Evolutionary conservation across 1,140 invertebrate species (phyloP), one percentile per base, ranked within the genome.

Genomic region (Triops cancriformis): DNA sequence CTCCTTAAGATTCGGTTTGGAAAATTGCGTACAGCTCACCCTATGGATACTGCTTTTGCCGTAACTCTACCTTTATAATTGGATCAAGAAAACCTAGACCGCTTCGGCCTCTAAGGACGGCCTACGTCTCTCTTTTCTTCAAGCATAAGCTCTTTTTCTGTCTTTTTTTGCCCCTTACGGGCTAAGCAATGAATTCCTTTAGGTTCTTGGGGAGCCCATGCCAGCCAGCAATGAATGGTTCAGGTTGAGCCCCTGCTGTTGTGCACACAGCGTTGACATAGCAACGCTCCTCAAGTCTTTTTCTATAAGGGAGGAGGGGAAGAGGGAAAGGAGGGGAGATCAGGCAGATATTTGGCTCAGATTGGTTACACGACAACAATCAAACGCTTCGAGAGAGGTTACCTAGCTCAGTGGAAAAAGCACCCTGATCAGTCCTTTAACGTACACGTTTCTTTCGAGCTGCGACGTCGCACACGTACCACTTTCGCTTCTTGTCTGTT

Each of bases 321-420:
- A 64, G 51, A 23, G 51, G 43, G 51, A 23, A n/a, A 23, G 51
- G 51, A 11, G 51, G 51, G 14, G 14, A n/a, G 23, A n/a, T 23
- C 51, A 18, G 51, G 23, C 51, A 64, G 51, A 64, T 64, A 14
- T 23, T 64, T n/a, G 31, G 51, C 51, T 23, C 51, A 64, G 51
- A 64, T 64, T 64, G 51, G 51, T 64, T 64, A 64, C 51, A 64
- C 51, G 51, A 64, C 51, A 64, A 64, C 51, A 64, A 64, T 64
- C 51, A 64, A 64, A 64, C 6, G 51, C 51, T 0, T 2, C 18
- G 51, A 23, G 51, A 64, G 31, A 37, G 31, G 51, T 64, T 64
- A 23, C 18, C 23, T 64, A 14, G 23, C 14, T 18, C 18, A 23
- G 14, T n/a, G 5, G 3, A 64, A 64, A 64, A 64, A 64, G 23